A percentile compares a stretch with the other conserved stretches of the same genome.
These are phyloP conservation scores for Chloroclystis v-ata DNA, from an alignment of 2,888 invertebrate genomes.

Conservation along the genomic window DNA sequence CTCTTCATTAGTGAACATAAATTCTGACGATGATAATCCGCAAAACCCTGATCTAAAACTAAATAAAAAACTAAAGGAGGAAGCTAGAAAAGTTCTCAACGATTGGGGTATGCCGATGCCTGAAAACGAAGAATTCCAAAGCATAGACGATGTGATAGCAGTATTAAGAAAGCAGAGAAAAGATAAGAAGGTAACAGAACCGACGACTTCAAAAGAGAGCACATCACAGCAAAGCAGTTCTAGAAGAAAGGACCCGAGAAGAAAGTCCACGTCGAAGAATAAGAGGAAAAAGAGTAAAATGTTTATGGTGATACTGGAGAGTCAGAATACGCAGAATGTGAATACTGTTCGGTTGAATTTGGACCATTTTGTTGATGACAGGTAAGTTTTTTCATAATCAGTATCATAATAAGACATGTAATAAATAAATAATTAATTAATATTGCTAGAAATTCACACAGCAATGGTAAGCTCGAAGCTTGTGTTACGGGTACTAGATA, in stretches of 20 bases:
- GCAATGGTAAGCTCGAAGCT: no score
- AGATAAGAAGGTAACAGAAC: constrained; percentile 43
- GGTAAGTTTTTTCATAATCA: constrained; percentile 41
- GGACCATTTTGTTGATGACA: constrained; percentile 70
- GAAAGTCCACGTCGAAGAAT: constrained; percentile 48
- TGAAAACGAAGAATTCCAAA: constrained; percentile 47
- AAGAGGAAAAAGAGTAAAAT: constrained; percentile 59
- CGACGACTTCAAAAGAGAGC: constrained; percentile 11
- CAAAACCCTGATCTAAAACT: constrained; percentile 9
- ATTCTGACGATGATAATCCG: constrained; percentile 43
- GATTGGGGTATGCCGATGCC: constrained; percentile 47
- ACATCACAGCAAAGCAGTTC: constrained; percentile 49
- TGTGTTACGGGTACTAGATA: no score
- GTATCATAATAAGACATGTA: no score
- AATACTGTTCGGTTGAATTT: constrained; percentile 64
- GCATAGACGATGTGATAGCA: constrained; percentile 58
- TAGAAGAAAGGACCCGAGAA: constrained; percentile 44
- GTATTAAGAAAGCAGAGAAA: constrained; percentile 55
- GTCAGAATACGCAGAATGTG: constrained; percentile 43
- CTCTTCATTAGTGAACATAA: constrained; percentile 55
- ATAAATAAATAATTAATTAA: no score
- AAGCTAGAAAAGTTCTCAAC: constrained; percentile 40
- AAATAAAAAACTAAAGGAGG: constrained; percentile 19
- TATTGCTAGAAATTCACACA: no score
- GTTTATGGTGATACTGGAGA: constrained; percentile 67